Conservation (phyloP, 2,888 invertebrate species). For the Athrips mouffetella region DNA sequence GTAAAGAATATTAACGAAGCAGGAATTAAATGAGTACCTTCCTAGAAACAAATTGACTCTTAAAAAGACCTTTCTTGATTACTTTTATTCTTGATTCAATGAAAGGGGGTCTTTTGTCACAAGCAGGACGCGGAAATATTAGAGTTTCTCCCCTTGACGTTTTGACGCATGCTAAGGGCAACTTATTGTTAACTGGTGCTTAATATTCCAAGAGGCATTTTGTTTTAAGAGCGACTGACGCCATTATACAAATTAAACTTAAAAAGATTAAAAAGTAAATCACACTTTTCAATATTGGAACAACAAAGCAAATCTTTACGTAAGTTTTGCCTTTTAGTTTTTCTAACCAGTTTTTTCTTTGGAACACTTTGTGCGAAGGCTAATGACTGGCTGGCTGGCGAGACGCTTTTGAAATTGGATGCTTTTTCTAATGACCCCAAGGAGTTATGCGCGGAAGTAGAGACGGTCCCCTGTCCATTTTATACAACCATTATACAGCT, state of each 20-base stretch:
- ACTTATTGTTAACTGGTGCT: conserved; percentile 22
- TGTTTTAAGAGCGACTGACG: conserved; percentile 7
- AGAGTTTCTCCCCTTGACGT: conserved; percentile 33
- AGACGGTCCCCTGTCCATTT: conserved; percentile 42
- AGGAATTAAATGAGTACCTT: conserved; percentile 33
- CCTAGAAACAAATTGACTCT: conserved; percentile 54
- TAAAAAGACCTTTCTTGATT: conserved; percentile 58
- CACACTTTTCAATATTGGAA: conserved; percentile 3
- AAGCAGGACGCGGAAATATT: conserved; percentile 57
- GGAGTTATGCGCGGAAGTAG: conserved; percentile 35
- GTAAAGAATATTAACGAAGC: conserved; percentile 27
- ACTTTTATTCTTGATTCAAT: conserved; percentile 59
- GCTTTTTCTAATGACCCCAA: conserved; percentile 33
- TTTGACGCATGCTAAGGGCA: conserved; percentile 23
- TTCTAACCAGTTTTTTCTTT: conserved; percentile 30
- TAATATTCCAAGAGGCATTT: conserved; percentile 14
- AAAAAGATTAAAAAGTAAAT: conserved; percentile 3
- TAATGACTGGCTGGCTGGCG: conserved; percentile 34
- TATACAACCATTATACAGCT: no score
- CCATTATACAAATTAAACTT: conserved; percentile 8
- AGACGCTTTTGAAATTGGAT: conserved; percentile 33
- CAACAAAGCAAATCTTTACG: conserved; percentile 6
- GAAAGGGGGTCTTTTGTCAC: conserved; percentile 57
- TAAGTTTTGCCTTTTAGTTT: conserved; percentile 15
- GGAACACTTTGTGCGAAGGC: conserved; percentile 28